Base-by-base conservation (phyloP, 2,113 vertebrate species). In the Calyptommatus sinebrachiatus region DNA sequence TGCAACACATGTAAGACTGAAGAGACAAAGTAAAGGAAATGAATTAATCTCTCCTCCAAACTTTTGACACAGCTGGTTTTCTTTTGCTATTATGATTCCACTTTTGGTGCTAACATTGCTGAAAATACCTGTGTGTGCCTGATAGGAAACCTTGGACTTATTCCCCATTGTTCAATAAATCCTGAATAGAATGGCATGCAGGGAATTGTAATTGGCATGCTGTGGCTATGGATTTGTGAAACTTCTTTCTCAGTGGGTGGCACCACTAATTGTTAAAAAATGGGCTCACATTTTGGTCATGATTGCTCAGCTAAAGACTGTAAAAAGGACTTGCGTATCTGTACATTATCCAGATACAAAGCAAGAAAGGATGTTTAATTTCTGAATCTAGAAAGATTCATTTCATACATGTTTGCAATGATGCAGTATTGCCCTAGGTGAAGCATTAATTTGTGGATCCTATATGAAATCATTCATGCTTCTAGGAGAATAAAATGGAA, bases 201-300 rank as follows among this genome's bases (percentile, higher is more conserved):
- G 79, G 50, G 79, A 75, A 31, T 26, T 28, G 7, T 74, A 81
- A 81, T 74, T 81, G 79, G 65, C 79, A 68, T 2, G 35, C 79
- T 81, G 79, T 81, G 79, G 72, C 31, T 41, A 81, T 46, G 41
- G 79, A 48, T 81, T 75, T 81, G 79, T 46, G 50, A 69, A 81
- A 81, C 61, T 67, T 62, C 79, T 69, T 74, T 81, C 65, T 53
- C 35, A 48, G 79, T 69, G n/a, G 72, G 79, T 45, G 35, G 73
- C 61, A 57, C 20, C 12, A 11, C 72, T 81, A 75, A 81, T 75
- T 61, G 79, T 75, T 77, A 69, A 18, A 5, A 11, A 31, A 46
- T 11, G 26, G 65, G 7, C 48, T 48, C 68, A 63, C 79, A 46
- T 74, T 81, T 68, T 68, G 71, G 50, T 28, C 46, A 69, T 21